Evolutionary conservation across 2,797 vertebrate genomes (phyloP).

Genomic region (Spizella passerina): DNA sequence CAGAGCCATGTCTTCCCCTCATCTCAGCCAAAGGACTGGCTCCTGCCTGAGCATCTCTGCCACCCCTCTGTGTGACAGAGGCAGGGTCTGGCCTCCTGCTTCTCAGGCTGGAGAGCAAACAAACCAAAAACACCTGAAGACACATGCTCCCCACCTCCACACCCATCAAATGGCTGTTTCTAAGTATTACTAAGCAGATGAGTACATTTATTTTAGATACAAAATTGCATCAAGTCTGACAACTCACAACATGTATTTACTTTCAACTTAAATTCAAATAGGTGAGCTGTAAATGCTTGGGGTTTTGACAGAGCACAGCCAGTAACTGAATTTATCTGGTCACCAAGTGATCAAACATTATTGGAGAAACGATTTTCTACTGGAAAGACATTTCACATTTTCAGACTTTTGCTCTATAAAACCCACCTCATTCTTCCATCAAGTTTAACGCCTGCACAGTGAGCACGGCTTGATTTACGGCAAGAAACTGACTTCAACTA

Average conservation of each 20-base stretch:
- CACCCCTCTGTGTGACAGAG: rapidly evolving
- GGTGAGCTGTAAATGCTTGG: not conserved
- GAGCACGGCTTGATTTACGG: not conserved
- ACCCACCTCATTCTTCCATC: slow-evolving; percentile 8
- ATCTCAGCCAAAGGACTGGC: not conserved
- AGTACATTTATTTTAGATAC: not conserved
- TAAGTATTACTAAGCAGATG: slow-evolving; percentile 20
- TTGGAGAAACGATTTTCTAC: not conserved
- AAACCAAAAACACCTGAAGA: not conserved
- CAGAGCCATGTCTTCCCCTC: rapidly evolving
- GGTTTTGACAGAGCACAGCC: slow-evolving; percentile 27
- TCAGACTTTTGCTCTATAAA: slow-evolving; percentile 42
- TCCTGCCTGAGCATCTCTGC: not conserved
- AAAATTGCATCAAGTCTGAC: not conserved
- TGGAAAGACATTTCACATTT: slow-evolving; percentile 21
- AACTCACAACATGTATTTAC: not conserved
- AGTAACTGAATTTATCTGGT: slow-evolving; percentile 42
- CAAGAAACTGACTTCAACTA: not conserved
- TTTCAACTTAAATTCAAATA: not conserved
- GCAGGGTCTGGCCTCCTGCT: not conserved
- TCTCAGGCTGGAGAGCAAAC: not conserved
- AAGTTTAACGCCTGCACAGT: not conserved
- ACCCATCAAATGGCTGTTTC: not conserved
- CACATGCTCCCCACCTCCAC: not conserved
- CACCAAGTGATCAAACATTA: slow-evolving; percentile 51